Conservation (phyloP, 2,113 vertebrate species). For the Thalassarche chlororhynchos region DNA sequence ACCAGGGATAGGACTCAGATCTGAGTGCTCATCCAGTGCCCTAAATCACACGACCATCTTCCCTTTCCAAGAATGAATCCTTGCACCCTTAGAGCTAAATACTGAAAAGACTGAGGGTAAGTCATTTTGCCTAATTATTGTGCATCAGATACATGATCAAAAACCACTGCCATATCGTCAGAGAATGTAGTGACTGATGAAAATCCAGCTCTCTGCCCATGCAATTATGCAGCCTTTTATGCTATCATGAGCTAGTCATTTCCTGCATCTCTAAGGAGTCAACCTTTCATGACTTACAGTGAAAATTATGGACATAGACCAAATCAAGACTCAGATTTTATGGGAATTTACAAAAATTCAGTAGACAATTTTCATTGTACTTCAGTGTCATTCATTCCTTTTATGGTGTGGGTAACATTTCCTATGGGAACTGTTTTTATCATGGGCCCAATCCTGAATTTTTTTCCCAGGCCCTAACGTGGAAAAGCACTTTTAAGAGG, state of each 20-base stretch:
- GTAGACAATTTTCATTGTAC: background rate
- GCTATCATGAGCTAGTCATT: background rate
- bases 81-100: constrained; percentile 54
- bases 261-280: constrained; percentile 17
- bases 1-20: constrained; percentile 56
- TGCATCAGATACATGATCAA: background rate
- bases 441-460: background rate
- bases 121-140: constrained; percentile 50
- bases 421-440: constrained; percentile 1
- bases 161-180: background rate
- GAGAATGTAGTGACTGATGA: background rate
- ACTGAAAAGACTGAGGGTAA: constrained; percentile 53
- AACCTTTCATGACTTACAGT: background rate
- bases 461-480: constrained; percentile 11
- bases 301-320: background rate
- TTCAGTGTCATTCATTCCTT: constrained; percentile 5
- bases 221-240: background rate
- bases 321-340: background rate
- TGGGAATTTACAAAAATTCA: constrained; percentile 7
- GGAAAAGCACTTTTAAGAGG: constrained; percentile 28
- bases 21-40: constrained; percentile 66
- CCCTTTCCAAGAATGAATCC: constrained; percentile 58
- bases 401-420: constrained; percentile 17
- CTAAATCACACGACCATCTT: constrained; percentile 62
- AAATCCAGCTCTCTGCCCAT: background rate